Percentiles rank a stretch among this genome's conserved stretches.
These are phyloP conservation scores for Cenopis cana DNA, from an alignment of 2,888 invertebrate species.

Conservation along the genomic window DNA sequence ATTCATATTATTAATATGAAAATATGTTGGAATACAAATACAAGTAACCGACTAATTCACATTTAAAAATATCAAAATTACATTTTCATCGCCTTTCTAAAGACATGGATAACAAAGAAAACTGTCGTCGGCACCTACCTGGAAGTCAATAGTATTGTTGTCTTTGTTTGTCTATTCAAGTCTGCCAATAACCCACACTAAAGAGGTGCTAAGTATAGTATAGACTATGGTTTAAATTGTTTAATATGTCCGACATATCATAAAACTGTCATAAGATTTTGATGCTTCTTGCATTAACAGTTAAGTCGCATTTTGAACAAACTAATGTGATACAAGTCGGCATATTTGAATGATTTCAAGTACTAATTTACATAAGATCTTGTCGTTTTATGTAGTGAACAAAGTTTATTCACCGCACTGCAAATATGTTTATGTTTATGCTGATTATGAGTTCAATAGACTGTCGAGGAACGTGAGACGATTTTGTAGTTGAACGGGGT, in stretches of 20 bases:
- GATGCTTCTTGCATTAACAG: too few relatives aligned
- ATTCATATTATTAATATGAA: not conserved
- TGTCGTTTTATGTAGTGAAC: slow-evolving; percentile 34
- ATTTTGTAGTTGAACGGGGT: not conserved
- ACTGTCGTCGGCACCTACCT: not conserved
- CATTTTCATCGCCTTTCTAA: slow-evolving; percentile 16
- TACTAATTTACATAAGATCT: slow-evolving; percentile 50
- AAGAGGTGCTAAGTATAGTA: slow-evolving; percentile 47
- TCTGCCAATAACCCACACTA: slow-evolving; percentile 45
- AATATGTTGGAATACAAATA: too few relatives aligned
- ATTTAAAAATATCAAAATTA: not conserved
- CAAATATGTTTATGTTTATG: slow-evolving; percentile 33
- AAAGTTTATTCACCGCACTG: slow-evolving; percentile 51
- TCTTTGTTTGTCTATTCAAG: slow-evolving; percentile 31
- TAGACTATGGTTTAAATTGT: too few relatives aligned
- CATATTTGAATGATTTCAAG: too few relatives aligned
- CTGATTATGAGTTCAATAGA: slow-evolving; percentile 30
- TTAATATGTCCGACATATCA: too few relatives aligned
- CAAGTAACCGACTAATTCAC: not conserved
- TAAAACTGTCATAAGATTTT: too few relatives aligned
- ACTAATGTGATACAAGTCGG: too few relatives aligned
- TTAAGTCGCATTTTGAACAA: too few relatives aligned
- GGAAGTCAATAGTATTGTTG: slow-evolving; percentile 21
- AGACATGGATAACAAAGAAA: slow-evolving; percentile 3
- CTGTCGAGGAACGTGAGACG: not conserved